Evolutionary conservation across 2,888 invertebrate genomes (phyloP).

Genomic region (Crioceris asparagi): DNA sequence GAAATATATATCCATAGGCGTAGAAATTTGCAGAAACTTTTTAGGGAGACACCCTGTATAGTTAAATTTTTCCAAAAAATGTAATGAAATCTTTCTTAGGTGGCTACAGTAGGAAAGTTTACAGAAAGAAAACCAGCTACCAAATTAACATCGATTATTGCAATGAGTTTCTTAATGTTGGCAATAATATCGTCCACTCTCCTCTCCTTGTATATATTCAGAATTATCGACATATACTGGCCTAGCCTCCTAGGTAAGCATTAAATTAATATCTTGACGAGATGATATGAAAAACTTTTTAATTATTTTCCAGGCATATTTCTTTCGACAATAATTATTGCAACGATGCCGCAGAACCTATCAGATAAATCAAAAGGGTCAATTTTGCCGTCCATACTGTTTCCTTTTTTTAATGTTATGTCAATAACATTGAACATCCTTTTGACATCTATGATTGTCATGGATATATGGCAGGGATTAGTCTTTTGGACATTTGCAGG

Average conservation of each 20-base stretch:
- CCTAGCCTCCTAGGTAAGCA: constrained; percentile 26
- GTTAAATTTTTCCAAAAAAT: too few relatives aligned
- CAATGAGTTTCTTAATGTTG: constrained; percentile 24
- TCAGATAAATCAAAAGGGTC: constrained; percentile 30
- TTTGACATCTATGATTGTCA: constrained; percentile 45
- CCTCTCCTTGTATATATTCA: constrained; percentile 26
- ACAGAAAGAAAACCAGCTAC: constrained; percentile 27
- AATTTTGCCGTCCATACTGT: constrained; percentile 27
- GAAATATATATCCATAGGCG: too few relatives aligned
- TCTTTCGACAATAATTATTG: constrained; percentile 41
- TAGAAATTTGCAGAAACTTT: too few relatives aligned
- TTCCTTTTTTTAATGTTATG: constrained; percentile 38
- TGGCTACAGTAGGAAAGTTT: constrained; percentile 31
- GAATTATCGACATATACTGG: constrained; percentile 25
- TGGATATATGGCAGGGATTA: constrained; percentile 51
- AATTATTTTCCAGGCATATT: constrained; percentile 40
- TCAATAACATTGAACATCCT: constrained; percentile 40
- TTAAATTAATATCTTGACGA: not conserved
- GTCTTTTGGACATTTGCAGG: constrained; percentile 50
- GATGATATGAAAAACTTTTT: not conserved
- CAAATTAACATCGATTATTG: constrained; percentile 26
- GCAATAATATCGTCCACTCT: constrained; percentile 24
- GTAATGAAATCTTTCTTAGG: constrained; percentile 24
- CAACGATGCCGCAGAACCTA: constrained; percentile 45
- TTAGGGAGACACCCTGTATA: too few relatives aligned